Base-by-base conservation (phyloP, 1,140 invertebrate species). In the Neoseiulus cucumeris region DNA sequence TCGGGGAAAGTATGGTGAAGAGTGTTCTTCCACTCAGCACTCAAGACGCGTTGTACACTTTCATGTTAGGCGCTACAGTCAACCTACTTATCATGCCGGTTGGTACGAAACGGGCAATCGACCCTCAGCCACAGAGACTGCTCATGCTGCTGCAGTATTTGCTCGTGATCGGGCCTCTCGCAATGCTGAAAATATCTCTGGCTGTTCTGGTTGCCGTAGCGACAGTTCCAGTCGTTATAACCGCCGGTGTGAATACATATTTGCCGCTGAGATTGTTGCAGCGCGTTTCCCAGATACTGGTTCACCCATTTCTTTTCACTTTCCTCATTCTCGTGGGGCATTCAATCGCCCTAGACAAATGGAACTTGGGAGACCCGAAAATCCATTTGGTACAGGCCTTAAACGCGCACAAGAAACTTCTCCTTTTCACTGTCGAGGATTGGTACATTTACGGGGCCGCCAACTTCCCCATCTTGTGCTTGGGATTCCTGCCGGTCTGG, bases 351-450 rank as follows among this genome's bases (percentile, higher is more conserved):
- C 74, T 45, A 64, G 79, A 0, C 9, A 76, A 82, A 68, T 87
- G 84, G 74, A 76, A 79, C 1, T 82, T 84, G 47, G 45, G 68
- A 9, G 12, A 41, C 2, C 7, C 68, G 28, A 42, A 39, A 42
- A 81, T 85, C 66, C 47, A 72, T 51, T 39, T 83, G 0, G 66
- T 71, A 0, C 75, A 81, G 65, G 79, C 82, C 0, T 71, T 83
- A 0, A 76, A 77, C 47, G 87, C 86, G 0, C 81, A 83, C 12
- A 83, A 87, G 74, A 82, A 87, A 72, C 84, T 85, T 9, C 78
- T 89, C 14, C 82, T 89, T 70, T 87, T 85, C 71, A 82, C 84
- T 47, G 79, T 92, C 42, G 82, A 88, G 1, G 89, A 94, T 75
- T 84, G 83, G 29, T 83, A 87, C 79, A 78, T 85, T 42, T 85